Conservation (phyloP, 2,797 vertebrate species). For the Agapornis canus region DNA sequence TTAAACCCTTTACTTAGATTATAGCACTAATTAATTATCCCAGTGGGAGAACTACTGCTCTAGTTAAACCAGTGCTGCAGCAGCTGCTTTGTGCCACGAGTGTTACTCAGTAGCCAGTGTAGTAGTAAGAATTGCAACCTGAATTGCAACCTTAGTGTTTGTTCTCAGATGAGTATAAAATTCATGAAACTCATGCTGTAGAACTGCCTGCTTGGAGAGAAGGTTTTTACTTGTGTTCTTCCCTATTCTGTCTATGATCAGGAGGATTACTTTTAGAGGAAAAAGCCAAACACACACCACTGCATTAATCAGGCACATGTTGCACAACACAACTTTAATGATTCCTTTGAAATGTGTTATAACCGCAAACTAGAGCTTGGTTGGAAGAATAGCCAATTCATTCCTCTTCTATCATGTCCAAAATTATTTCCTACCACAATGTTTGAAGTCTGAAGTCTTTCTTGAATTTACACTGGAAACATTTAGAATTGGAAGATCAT, state of each 20-base stretch:
- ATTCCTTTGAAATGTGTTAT: background rate
- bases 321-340: background rate
- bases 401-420: background rate
- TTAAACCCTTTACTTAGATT: background rate
- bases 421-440: background rate
- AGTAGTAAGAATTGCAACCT: background rate
- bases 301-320: background rate
- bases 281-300: rapidly evolving
- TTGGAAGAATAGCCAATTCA: background rate
- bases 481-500: background rate
- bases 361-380: background rate
- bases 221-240: background rate
- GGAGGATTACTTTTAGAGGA: background rate
- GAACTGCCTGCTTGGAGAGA: background rate
- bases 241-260: background rate
- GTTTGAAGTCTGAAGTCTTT: background rate
- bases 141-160: background rate
- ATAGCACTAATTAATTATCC: background rate
- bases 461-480: background rate
- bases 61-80: background rate
- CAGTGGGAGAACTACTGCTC: background rate
- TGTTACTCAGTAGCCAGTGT: background rate
- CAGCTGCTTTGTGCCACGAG: background rate
- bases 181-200: background rate
- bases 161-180: background rate